Conservation (phyloP, 1,140 invertebrate species). For the Drosophila mayri region DNA sequence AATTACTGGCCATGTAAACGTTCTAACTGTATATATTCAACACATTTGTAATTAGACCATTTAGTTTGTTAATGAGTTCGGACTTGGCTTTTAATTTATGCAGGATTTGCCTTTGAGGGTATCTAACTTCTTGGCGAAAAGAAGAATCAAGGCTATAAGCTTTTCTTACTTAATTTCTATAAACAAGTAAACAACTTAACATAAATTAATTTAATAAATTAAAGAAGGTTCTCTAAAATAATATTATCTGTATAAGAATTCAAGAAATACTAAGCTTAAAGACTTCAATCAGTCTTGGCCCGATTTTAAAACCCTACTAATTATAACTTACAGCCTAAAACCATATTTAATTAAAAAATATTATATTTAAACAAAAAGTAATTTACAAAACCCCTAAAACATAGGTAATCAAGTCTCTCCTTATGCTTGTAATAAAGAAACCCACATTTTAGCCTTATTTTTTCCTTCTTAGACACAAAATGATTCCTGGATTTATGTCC, state of each 20-base stretch:
- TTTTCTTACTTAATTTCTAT: neutral
- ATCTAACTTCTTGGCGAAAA: neutral
- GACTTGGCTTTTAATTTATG: neutral
- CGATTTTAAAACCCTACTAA: too few species aligned
- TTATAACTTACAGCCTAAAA: too few species aligned
- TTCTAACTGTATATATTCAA: neutral
- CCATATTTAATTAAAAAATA: too few species aligned
- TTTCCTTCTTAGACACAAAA: neutral
- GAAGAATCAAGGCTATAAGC: too few species aligned
- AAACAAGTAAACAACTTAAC: neutral
- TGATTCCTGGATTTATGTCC: neutral
- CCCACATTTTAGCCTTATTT: neutral
- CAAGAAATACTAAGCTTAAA: neutral
- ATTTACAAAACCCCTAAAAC: neutral
- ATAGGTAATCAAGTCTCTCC: neutral
- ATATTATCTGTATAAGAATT: neutral
- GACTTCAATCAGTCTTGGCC: neutral
- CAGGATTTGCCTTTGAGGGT: too few species aligned
- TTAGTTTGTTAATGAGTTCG: conserved; percentile 31
- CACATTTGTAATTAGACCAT: conserved; percentile 31
- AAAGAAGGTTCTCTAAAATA: too few species aligned
- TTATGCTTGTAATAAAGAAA: neutral
- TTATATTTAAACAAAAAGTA: neutral
- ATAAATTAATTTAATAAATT: neutral
- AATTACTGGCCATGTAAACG: conserved; percentile 30